Base-by-base conservation (phyloP, 2,888 invertebrate genomes). In the Leptinotarsa tumamoca region DNA sequence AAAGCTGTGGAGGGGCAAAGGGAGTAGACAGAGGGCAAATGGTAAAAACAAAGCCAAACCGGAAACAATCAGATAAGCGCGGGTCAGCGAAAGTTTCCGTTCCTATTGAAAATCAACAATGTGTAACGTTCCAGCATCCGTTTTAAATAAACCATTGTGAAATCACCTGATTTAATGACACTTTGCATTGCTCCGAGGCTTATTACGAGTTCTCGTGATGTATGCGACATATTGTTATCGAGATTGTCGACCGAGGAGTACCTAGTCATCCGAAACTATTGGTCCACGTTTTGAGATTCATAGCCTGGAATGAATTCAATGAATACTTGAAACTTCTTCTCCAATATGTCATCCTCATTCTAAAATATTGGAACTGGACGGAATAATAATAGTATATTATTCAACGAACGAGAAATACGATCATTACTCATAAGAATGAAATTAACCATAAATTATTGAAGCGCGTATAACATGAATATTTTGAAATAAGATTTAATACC, bases 51-150 rank as follows among this genome's bases (percentile, higher is more conserved):
- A 76, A 76, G 72, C 72, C 74, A 78, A 78, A 83, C 85, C 84
- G 87, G 87, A 88, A 87, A 87, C 84, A 84, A 86, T 85, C 84
- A 85, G 85, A 87, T 86, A 85, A 85, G 85, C 83, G 86, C 85
- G 85, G 87, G 86, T 84, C 86, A 86, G 87, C 86, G 87, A 87
- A 87, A 88, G 87, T 88, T 87, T 88, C 87, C 87, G 86, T 84
- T 87, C 84, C 87, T 86, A 88, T 89, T 88, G 87, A 88, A 87
- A 88, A 86, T 82, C 88, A 87, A 80, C 87, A 85, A 84, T 81
- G 88, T 86, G 88, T 87, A 86, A 88, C 88, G 86, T 82, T 85
- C 77, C 87, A 87, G 87, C 87, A 87, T 88, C 87, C 87, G 88
- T 82, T 87, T 76, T 76, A 75, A 78, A 77, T 79, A 79, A 81